Percentiles rank a stretch among this genome's conserved stretches.
These are phyloP conservation scores for Himalopsyche japonica DNA, from an alignment of 2,888 invertebrate species.

Conservation along the genomic window DNA sequence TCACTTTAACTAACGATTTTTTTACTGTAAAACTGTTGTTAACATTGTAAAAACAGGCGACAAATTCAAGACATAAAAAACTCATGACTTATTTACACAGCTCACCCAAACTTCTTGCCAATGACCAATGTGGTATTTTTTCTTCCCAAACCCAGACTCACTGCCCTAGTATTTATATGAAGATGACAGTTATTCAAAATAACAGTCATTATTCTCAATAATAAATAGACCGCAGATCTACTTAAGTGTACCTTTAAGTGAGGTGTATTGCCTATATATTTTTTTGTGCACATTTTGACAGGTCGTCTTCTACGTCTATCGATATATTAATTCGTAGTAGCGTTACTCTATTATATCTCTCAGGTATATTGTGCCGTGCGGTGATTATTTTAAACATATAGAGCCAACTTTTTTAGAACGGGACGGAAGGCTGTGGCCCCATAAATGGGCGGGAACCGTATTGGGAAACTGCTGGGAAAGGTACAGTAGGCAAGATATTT, in stretches of 20 bases:
- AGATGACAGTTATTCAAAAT: background rate
- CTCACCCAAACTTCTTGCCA: too few relatives aligned
- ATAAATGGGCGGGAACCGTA: background rate
- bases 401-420: background rate
- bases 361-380: background rate
- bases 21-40: too few relatives aligned
- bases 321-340: background rate
- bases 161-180: background rate
- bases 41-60: too few relatives aligned
- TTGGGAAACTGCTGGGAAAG: background rate
- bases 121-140: too few relatives aligned
- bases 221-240: background rate
- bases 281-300: background rate
- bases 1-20: too few relatives aligned
- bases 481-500: background rate
- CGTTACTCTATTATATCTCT: background rate
- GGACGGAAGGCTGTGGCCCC: background rate
- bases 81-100: too few relatives aligned
- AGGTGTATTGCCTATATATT: background rate
- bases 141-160: too few relatives aligned
- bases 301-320: background rate
- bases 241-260: background rate
- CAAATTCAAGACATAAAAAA: too few relatives aligned
- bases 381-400: background rate
- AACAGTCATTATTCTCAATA: background rate